A percentile compares a stretch with the other conserved stretches of the same genome.
These are phyloP conservation scores for Raja brachyura DNA, from an alignment of 2,113 vertebrate species.

Conservation along the genomic window DNA sequence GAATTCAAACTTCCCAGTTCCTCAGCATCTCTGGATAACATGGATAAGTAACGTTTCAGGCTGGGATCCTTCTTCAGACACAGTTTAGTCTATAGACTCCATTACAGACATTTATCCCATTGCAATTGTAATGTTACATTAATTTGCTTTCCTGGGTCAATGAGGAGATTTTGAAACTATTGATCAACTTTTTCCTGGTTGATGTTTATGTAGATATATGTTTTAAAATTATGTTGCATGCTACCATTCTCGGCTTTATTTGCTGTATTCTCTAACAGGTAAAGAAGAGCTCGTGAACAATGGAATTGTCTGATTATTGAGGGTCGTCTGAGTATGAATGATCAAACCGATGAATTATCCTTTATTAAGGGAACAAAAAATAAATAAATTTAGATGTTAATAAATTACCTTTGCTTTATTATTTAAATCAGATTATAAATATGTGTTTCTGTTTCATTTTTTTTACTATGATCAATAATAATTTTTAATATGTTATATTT, in stretches of 20 bases:
- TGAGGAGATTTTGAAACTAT: background rate
- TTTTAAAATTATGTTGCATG: background rate
- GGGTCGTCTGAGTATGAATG: background rate
- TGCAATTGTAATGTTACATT: background rate
- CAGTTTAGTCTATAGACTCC: background rate
- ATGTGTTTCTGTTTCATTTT: background rate
- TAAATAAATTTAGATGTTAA: background rate
- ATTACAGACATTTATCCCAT: background rate
- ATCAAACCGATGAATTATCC: background rate
- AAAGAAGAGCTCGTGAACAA: background rate
- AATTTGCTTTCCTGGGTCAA: background rate
- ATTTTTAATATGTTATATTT: constrained; percentile 41
- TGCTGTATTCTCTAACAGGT: background rate
- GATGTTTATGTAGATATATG: background rate
- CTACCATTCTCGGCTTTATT: background rate
- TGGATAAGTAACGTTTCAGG: too few relatives aligned
- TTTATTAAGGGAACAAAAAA: background rate
- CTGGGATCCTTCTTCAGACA: too few relatives aligned
- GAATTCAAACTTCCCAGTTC: too few relatives aligned
- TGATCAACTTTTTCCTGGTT: background rate
- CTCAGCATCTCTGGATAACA: too few relatives aligned
- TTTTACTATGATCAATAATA: background rate
- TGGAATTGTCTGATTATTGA: background rate
- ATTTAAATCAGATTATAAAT: background rate
- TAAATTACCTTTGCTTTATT: background rate